Percentiles rank a stretch among this genome's conserved stretches.
These are phyloP conservation scores for Nyctibius bracteatus DNA, from an alignment of 2,113 vertebrate species.

Conservation along the genomic window DNA sequence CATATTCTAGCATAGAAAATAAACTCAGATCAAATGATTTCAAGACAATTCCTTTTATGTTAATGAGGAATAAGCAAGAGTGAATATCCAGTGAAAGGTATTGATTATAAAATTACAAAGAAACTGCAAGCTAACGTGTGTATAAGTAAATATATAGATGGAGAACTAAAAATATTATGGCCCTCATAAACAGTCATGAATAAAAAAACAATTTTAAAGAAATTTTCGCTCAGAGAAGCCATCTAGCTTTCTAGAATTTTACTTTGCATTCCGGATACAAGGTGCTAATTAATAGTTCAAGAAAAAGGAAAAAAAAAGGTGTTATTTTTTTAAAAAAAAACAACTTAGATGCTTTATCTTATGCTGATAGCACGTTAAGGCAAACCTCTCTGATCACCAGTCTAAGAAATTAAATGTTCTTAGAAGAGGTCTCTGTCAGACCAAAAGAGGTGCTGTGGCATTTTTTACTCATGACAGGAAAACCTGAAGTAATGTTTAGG, in stretches of 20 bases:
- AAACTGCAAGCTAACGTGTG: background rate
- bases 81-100: background rate
- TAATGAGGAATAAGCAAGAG: background rate
- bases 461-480: background rate
- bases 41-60: background rate
- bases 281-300: background rate
- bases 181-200: background rate
- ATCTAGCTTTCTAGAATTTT: background rate
- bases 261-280: background rate
- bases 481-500: background rate
- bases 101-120: background rate
- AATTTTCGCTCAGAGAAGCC: background rate
- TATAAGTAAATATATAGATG: background rate
- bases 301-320: background rate
- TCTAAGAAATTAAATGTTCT: background rate
- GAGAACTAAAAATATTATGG: background rate
- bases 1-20: background rate
- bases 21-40: background rate
- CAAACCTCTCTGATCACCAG: background rate
- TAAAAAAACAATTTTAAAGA: background rate
- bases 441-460: background rate
- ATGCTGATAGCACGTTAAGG: background rate
- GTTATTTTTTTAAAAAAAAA: background rate
- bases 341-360: background rate
- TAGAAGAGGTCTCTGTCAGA: background rate